These are phyloP conservation scores for Ahaetulla prasina DNA, from an alignment of 2,113 vertebrate species.

Conservation along the genomic window DNA sequence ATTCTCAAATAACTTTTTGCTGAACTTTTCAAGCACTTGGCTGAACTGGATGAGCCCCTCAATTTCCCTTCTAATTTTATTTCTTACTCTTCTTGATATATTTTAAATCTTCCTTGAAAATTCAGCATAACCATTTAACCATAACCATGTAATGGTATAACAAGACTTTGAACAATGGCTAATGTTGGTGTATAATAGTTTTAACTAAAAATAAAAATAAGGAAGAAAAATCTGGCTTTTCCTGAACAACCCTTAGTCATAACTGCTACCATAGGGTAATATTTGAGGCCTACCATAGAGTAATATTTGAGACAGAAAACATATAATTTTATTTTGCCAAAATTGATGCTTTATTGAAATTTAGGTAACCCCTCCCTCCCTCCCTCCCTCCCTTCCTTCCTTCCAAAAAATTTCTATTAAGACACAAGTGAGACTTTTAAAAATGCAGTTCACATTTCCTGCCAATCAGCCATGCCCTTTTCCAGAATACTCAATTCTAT, in stretches of 20 bases:
- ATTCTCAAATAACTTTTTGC: conserved; percentile 8
- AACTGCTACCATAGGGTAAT: background rate
- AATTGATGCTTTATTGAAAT: background rate
- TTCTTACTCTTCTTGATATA: background rate
- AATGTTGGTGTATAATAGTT: background rate
- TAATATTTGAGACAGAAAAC: background rate
- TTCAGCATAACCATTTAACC: background rate
- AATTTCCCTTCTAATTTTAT: conserved; percentile 12
- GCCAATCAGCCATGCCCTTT: background rate
- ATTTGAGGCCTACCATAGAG: background rate
- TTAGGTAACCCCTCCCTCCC: background rate
- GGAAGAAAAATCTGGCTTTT: background rate
- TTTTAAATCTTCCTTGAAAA: conserved; percentile 5
- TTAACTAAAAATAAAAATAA: background rate
- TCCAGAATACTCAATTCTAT: background rate
- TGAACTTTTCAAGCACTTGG: conserved; percentile 44
- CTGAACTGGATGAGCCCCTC: background rate
- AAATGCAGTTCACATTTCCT: background rate
- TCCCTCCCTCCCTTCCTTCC: background rate
- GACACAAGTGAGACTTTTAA: background rate
- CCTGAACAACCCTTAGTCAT: background rate
- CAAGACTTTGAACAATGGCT: conserved; percentile 1
- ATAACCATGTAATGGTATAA: background rate
- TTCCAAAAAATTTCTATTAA: background rate
- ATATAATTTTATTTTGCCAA: background rate